A percentile compares a stretch with the other conserved stretches of the same genome.
Evolutionary conservation across 2,888 invertebrate genomes (phyloP).

Genomic region (Lasius fuliginosus): DNA sequence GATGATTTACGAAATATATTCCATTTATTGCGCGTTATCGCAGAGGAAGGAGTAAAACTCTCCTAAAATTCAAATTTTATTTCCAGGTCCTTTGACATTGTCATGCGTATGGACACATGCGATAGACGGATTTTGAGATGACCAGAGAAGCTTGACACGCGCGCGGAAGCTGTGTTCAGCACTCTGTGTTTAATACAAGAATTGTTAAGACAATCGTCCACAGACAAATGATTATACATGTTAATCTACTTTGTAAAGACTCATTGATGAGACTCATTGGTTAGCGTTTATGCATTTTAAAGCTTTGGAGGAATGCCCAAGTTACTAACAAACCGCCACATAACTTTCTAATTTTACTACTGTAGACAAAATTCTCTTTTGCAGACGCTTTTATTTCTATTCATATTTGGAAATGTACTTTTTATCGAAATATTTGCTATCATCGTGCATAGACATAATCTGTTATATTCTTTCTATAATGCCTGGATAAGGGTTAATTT

Average conservation of each 20-base stretch:
- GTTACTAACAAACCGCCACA: constrained; percentile 26
- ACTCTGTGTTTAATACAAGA: constrained; percentile 70
- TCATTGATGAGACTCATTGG: constrained; percentile 74
- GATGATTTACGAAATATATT: constrained; percentile 3
- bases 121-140: constrained; percentile 77
- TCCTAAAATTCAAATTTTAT: constrained; percentile 79
- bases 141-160: constrained; percentile 74
- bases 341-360: constrained; percentile 11
- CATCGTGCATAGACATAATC: constrained; percentile 53
- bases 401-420: constrained; percentile 1
- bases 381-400: constrained; percentile 16
- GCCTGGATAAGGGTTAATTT: constrained; percentile 80
- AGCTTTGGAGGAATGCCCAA: constrained; percentile 40
- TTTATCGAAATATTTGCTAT: constrained; percentile 26
- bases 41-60: constrained; percentile 60
- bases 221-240: constrained; percentile 69
- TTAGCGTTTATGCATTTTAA: constrained; percentile 71
- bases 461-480: constrained; percentile 58
- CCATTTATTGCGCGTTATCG: constrained; percentile 14
- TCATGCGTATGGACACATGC: constrained; percentile 72
- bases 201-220: constrained; percentile 71
- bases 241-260: constrained; percentile 69
- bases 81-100: constrained; percentile 79
- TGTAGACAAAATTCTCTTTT: constrained; percentile 4
- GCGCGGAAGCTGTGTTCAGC: constrained; percentile 71